Evolutionary conservation across 2,888 invertebrate genomes (phyloP).

Genomic region (Pheosia tremula): DNA sequence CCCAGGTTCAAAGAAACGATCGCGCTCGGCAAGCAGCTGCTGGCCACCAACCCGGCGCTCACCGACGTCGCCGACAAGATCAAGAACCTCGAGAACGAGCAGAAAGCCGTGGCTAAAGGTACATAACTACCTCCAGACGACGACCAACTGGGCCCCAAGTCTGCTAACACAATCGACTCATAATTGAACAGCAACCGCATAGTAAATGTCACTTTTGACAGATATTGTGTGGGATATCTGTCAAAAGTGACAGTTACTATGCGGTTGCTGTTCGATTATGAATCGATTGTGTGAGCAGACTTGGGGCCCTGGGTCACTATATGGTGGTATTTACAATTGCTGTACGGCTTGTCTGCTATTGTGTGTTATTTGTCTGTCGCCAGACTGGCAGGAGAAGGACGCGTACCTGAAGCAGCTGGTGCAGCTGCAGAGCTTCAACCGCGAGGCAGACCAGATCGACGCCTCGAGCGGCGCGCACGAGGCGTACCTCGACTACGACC

Average conservation of each 20-base stretch:
- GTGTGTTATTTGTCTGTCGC: background rate
- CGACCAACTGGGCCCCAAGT: too few species aligned
- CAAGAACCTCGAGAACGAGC: slow-evolving; percentile 89
- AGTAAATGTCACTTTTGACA: too few species aligned
- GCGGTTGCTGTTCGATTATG: too few species aligned
- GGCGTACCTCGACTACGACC: slow-evolving; percentile 94
- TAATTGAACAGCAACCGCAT: too few species aligned
- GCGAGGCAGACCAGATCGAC: slow-evolving; percentile 98
- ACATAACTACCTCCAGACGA: slow-evolving; percentile 4
- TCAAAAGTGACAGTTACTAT: too few species aligned
- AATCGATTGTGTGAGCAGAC: too few species aligned
- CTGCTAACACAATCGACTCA: too few species aligned
- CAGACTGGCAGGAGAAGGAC: slow-evolving; percentile 92
- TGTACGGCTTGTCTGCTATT: too few species aligned
- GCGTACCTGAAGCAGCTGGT: slow-evolving; percentile 94
- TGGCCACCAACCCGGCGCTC: slow-evolving; percentile 89
- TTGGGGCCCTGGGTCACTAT: too few species aligned
- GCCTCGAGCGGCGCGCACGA: slow-evolving; percentile 97
- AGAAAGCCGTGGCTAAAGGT: slow-evolving; percentile 89
- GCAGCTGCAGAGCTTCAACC: slow-evolving; percentile 95
- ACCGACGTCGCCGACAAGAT: slow-evolving; percentile 91
- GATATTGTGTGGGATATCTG: too few species aligned
- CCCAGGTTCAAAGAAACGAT: slow-evolving; percentile 91
- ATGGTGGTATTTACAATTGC: too few species aligned
- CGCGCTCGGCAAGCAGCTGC: slow-evolving; percentile 90